Evolutionary conservation across 2,888 invertebrate species (phyloP).

Genomic region (Osedax fenrisi): DNA sequence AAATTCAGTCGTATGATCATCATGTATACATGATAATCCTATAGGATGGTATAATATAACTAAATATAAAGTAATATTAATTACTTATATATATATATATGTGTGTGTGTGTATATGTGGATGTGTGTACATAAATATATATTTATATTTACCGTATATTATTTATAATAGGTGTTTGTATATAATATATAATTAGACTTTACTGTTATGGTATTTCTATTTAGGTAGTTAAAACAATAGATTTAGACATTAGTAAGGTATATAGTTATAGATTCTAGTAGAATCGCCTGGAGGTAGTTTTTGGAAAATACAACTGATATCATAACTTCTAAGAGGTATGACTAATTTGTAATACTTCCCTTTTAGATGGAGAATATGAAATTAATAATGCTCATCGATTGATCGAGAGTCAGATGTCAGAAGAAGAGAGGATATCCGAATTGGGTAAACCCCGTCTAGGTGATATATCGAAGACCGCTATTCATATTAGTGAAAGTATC

Average conservation of each 20-base stretch:
- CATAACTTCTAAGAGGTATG: background rate
- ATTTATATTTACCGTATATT: background rate
- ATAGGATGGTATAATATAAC: too few relatives aligned
- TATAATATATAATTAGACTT: background rate
- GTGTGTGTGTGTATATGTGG: slow-evolving; percentile 25
- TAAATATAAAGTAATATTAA: too few relatives aligned
- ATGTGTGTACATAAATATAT: slow-evolving; percentile 22
- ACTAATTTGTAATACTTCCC: background rate
- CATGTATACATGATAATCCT: too few relatives aligned
- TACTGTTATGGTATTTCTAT: too few relatives aligned
- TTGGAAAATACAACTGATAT: too few relatives aligned
- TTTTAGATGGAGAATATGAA: background rate
- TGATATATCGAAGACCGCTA: slow-evolving; percentile 69
- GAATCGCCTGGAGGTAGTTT: too few relatives aligned
- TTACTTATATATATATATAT: slow-evolving; percentile 25
- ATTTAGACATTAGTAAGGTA: too few relatives aligned
- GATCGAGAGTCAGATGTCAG: slow-evolving; percentile 23
- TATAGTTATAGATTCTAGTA: too few relatives aligned
- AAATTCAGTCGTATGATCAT: too few relatives aligned
- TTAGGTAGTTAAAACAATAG: too few relatives aligned
- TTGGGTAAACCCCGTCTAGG: slow-evolving; percentile 83
- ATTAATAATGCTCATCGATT: background rate
- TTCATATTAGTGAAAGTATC: slow-evolving; percentile 89
- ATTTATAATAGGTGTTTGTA: background rate
- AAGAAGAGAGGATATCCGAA: slow-evolving; percentile 50